Evolutionary conservation across 2,888 invertebrate species (phyloP).

Genomic region (Amiota minor): DNA sequence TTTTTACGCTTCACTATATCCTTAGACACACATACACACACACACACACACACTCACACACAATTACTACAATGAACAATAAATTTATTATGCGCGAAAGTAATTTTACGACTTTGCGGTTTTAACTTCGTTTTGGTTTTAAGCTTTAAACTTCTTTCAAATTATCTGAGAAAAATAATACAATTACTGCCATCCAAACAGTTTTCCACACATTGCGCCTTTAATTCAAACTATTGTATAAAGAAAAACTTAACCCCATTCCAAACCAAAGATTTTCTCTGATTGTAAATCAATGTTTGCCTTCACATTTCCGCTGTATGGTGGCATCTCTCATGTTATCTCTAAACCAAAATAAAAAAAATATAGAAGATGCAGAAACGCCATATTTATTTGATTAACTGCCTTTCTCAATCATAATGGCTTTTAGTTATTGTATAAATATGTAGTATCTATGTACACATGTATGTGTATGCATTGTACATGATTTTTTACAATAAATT

Average conservation of each 20-base stretch:
- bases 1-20: slow-evolving; percentile 69
- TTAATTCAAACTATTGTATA: too few species aligned
- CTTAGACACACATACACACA: slow-evolving; percentile 12
- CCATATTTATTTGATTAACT: slow-evolving; percentile 70
- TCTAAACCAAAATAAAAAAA: slow-evolving; percentile 48
- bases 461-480: slow-evolving; percentile 45
- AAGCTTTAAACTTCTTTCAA: background rate
- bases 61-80: slow-evolving; percentile 63
- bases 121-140: slow-evolving; percentile 57
- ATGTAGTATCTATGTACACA: too few species aligned
- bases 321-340: slow-evolving; percentile 52
- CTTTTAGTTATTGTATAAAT: slow-evolving; percentile 8
- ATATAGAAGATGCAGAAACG: slow-evolving; percentile 34
- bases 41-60: slow-evolving; percentile 35
- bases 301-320: slow-evolving; percentile 44
- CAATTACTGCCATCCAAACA: background rate
- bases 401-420: slow-evolving; percentile 44
- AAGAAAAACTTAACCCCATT: too few species aligned
- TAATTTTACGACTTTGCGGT: slow-evolving; percentile 72
- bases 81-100: slow-evolving; percentile 73
- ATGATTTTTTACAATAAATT: slow-evolving; percentile 67
- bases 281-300: slow-evolving; percentile 51
- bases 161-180: slow-evolving; percentile 28
- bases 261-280: too few species aligned
- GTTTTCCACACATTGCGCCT: too few species aligned